Conservation (phyloP, 2,797 vertebrate genomes). For the Hylomyscus alleni region DNA sequence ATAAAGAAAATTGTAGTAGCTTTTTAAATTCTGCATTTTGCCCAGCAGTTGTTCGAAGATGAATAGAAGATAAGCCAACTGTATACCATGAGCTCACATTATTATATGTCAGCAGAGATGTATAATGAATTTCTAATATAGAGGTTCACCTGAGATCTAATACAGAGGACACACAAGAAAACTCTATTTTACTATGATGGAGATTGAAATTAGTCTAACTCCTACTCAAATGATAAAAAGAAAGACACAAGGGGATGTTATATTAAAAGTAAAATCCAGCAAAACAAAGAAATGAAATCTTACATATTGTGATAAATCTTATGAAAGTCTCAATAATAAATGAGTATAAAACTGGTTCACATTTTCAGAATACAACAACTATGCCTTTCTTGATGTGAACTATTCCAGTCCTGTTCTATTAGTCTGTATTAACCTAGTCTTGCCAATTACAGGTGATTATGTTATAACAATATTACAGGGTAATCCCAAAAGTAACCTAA, state of each 20-base stretch:
- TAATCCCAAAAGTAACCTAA: not conserved
- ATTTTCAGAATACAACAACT: not conserved
- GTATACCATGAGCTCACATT: not conserved
- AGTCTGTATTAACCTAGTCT: not conserved
- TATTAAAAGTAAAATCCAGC: constrained; percentile 2
- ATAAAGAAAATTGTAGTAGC: not conserved
- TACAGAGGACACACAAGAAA: not conserved
- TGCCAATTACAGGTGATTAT: not conserved
- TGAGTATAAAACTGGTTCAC: not conserved
- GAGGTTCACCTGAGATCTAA: not conserved
- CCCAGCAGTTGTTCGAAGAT: not conserved
- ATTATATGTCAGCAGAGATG: not conserved
- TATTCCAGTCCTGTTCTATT: not conserved
- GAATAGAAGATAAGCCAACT: not conserved
- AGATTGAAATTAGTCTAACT: not conserved
- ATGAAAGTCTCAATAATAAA: not conserved
- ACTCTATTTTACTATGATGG: not conserved
- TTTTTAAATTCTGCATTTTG: not conserved
- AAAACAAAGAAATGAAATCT: not conserved
- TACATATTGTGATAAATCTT: not conserved
- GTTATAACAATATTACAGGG: not conserved
- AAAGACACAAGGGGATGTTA: not conserved
- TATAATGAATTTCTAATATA: not conserved
- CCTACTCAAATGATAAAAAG: not conserved
- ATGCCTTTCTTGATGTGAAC: not conserved